Evolutionary conservation across 2,888 invertebrate genomes (phyloP), one percentile per base, ranked within the genome.

Genomic region (Hydrotaea diabolus): DNA sequence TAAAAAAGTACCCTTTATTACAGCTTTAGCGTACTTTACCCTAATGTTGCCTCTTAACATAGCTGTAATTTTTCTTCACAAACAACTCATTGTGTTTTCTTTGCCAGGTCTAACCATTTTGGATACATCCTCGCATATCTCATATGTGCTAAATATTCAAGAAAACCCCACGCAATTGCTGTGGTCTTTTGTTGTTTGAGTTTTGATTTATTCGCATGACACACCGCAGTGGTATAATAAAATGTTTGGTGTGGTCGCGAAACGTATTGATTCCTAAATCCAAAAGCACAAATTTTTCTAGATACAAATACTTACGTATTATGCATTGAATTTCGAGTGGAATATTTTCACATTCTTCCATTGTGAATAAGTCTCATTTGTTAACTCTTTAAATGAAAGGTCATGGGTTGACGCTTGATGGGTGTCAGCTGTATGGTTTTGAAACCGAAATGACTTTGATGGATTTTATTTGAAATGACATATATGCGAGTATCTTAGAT

Each of bases 161-260:
- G 31, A 31, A 31, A 31, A 62, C n/a, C 62, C 62, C 36, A 62
- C 62, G 62, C 62, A 36, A 31, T 36, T 36, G 62, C 62, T n/a
- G 36, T 4, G 8, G 36, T 2, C n/a, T 13, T 49, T 49, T 49
- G 49, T 49, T n/a, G 49, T 15, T n/a, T n/a, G n/a, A n/a, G n/a
- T n/a, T n/a, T n/a, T 49, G 49, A 49, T 49, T 49, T 49, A 49
- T 36, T 36, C 5, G 7, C 9, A 39, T 39, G 39, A 39, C n/a
- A 62, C 26, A 62, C 26, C 26, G 23, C 4, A 13, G 59, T 59
- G 11, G 11, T 26, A 59, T 19, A 26, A 59, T 59, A 26, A 15
- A 59, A 26, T 26, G n/a, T 17, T 31, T 7, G 62, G n/a, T 31
- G n/a, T 62, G n/a, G 26, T 13, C 31, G 31, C n/a, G n/a, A n/a